Evolutionary conservation across 2,113 vertebrate species (phyloP).

Genomic region (Pelusios castaneus): DNA sequence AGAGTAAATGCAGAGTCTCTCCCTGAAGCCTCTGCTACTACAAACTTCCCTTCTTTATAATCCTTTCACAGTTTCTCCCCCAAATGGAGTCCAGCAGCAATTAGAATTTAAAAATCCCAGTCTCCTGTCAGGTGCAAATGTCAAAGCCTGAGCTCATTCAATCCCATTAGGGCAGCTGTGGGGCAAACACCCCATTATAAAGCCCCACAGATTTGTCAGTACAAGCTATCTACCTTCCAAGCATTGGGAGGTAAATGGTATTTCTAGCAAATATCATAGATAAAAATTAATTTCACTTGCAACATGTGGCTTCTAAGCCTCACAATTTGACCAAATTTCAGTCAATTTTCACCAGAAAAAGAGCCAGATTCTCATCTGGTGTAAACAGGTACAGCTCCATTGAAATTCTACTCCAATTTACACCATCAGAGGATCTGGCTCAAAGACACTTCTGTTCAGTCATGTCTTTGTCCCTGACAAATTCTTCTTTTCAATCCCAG

Average conservation of each 20-base stretch:
- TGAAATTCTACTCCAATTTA: neutral
- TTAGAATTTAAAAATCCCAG: neutral
- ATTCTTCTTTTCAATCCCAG: neutral
- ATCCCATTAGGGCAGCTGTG: neutral
- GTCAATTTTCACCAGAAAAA: neutral
- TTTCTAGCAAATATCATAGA: neutral
- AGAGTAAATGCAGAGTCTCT: neutral
- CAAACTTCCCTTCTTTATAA: neutral
- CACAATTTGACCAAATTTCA: neutral
- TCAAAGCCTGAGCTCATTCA: neutral
- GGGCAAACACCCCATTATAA: neutral
- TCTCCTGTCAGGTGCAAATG: neutral
- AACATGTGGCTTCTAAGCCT: neutral
- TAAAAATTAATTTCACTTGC: neutral
- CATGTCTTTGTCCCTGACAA: neutral
- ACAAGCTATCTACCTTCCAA: neutral
- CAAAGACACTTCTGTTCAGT: neutral
- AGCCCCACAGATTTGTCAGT: neutral
- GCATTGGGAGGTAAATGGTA: neutral
- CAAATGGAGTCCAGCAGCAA: neutral
- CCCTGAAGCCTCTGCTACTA: neutral
- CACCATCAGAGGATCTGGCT: neutral
- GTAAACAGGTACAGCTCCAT: neutral
- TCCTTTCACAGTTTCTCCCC: neutral
- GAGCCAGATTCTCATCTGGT: neutral